Conservation (phyloP, 2,797 vertebrate genomes). For the Acrossocheilus fasciatus region DNA sequence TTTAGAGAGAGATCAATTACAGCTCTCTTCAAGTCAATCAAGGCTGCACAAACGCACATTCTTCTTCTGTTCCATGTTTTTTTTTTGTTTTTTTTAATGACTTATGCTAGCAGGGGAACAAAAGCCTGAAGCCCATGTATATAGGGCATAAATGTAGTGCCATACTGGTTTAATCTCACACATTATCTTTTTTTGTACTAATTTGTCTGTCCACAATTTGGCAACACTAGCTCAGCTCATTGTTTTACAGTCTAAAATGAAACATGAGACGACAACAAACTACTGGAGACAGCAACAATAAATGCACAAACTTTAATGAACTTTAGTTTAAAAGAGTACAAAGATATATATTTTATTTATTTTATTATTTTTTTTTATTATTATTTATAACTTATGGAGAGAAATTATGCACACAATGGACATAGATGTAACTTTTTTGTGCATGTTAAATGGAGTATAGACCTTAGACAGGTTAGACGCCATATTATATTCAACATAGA, state of each 20-base stretch:
- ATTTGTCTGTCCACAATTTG: not conserved
- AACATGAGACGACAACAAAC: not conserved
- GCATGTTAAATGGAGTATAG: too few species aligned
- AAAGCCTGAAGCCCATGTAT: not conserved
- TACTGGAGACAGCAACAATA: not conserved
- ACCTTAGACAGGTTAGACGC: too few species aligned
- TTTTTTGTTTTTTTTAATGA: slow-evolving; percentile 71
- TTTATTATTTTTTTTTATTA: too few species aligned
- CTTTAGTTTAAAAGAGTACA: not conserved
- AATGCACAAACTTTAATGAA: not conserved
- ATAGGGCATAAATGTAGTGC: not conserved
- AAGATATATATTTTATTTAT: not conserved
- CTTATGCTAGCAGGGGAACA: slow-evolving; percentile 50
- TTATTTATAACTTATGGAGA: too few species aligned
- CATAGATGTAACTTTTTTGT: too few species aligned
- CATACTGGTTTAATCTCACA: not conserved
- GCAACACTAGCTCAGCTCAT: not conserved
- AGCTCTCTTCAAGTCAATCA: slow-evolving; percentile 74
- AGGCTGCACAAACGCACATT: slow-evolving; percentile 77
- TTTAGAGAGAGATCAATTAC: slow-evolving; percentile 77
- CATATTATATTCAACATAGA: too few species aligned
- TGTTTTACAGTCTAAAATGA: not conserved
- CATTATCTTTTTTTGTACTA: not conserved
- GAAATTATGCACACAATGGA: too few species aligned
- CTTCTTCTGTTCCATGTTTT: slow-evolving; percentile 71